These are phyloP conservation scores for Halichondria panicea DNA, from an alignment of 37 sponge, comb jelly and placozoan genomes.

Conservation along the genomic window DNA sequence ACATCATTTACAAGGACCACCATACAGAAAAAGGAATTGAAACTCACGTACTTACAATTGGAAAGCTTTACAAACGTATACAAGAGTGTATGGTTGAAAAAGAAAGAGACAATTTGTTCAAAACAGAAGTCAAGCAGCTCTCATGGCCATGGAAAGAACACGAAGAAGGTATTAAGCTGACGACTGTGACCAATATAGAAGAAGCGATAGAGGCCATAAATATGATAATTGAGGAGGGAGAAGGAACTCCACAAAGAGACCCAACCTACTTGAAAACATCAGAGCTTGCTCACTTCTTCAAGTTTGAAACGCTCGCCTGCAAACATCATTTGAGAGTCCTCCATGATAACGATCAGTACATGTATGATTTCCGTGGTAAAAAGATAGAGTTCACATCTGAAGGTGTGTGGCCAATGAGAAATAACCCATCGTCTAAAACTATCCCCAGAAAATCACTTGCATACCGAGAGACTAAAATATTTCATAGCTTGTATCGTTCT, in stretches of 20 bases:
- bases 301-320: slow-evolving; percentile 63
- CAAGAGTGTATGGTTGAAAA: slow-evolving; percentile 15
- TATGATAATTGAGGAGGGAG: slow-evolving; percentile 57
- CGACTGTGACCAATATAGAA: slow-evolving; percentile 17
- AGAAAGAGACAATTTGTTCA: background rate
- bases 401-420: slow-evolving; percentile 81
- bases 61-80: slow-evolving; percentile 61
- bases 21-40: background rate
- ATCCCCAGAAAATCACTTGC: slow-evolving; percentile 21
- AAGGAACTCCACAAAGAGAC: too few species aligned
- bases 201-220: slow-evolving; percentile 39
- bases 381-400: slow-evolving; percentile 36
- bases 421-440: slow-evolving; percentile 30
- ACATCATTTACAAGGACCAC: background rate
- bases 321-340: background rate
- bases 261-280: too few species aligned
- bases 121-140: background rate
- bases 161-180: too few species aligned
- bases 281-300: too few species aligned
- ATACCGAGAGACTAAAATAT: slow-evolving; percentile 50
- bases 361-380: slow-evolving; percentile 36
- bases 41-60: slow-evolving; percentile 65
- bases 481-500: slow-evolving; percentile 44
- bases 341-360: background rate
- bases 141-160: slow-evolving; percentile 37